Evolutionary conservation across 1,140 invertebrate genomes (phyloP).

Genomic region (Drosophila pseudoananassae): DNA sequence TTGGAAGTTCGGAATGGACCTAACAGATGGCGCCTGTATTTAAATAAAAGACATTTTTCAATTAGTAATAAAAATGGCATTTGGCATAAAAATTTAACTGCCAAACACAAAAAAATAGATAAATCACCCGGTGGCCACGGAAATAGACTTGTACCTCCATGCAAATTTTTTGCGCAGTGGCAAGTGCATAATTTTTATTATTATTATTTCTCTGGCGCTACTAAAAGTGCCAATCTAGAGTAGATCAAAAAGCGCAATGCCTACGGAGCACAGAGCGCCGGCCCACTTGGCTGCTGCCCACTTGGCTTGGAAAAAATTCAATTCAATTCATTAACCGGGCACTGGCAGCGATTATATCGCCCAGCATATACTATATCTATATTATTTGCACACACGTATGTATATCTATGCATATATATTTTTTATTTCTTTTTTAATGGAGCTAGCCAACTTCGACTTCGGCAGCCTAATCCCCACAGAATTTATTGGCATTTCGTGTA

Average conservation of each 20-base stretch:
- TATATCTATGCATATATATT: conserved; percentile 19
- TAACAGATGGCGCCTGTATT: conserved; percentile 42
- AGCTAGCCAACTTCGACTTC: conserved; percentile 13
- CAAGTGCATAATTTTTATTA: conserved; percentile 80
- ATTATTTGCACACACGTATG: conserved; percentile 26
- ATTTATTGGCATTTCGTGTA: conserved; percentile 75
- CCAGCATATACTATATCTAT: conserved; percentile 56
- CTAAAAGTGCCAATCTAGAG: conserved; percentile 72
- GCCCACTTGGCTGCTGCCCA: conserved; percentile 53
- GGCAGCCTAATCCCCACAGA: conserved; percentile 56
- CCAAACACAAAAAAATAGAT: neutral
- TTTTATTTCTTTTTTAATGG: conserved; percentile 46
- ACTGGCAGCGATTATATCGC: conserved; percentile 72
- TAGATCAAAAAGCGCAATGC: conserved; percentile 77
- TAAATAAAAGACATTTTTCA: conserved; percentile 24
- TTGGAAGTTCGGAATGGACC: neutral
- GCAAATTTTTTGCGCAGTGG: conserved; percentile 65
- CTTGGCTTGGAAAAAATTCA: conserved; percentile 48
- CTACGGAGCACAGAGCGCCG: conserved; percentile 56
- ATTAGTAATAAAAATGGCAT: conserved; percentile 59
- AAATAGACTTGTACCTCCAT: conserved; percentile 79
- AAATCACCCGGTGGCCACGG: conserved; percentile 13
- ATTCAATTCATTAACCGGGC: conserved; percentile 79
- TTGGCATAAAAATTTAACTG: conserved; percentile 23
- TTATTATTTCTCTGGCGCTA: conserved; percentile 66